Base-by-base conservation (phyloP, 2,113 vertebrate genomes). In the Seriola aureovittata region DNA sequence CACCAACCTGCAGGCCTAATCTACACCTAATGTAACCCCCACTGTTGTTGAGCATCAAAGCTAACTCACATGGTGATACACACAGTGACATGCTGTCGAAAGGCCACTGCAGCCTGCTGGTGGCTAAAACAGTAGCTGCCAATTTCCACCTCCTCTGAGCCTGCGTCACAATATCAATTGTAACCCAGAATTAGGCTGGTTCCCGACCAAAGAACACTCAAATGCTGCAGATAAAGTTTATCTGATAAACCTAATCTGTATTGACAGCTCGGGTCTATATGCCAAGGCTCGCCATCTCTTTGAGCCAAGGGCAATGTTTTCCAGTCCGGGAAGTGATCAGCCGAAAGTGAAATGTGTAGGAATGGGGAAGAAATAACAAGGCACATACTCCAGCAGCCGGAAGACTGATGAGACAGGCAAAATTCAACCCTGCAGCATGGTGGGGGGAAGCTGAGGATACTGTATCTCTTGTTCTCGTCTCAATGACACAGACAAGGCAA, bases 331-430 rank as follows among this genome's bases (percentile, higher is more conserved):
- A 63, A 78, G 63, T 91, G 90, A 91, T 92, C 85, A 79, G 78
- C 85, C 67, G 57, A 82, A 90, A 76, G 72, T 55, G 25, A 85
- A 92, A 90, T 75, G 75, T 90, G 87, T 82, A 81, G 73, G 58
- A 91, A 91, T 89, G 68, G 67, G 74, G 78, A 82, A 85, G 78
- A 91, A 86, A 89, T 87, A 92, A 89, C 88, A 90, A 91, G 90
- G 85, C 79, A 10, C 84, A 78, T 85, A 78, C 78, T 89, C 86
- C 52, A 78, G 87, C 83, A 78, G 85, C 83, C 34, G 16, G 82
- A 89, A 91, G 92, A 94, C 92, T 91, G 93, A 93, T 92, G 93
- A 93, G 92, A 92, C 87, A 88, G 82, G 91, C 88, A 93, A 92
- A 91, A 91, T 90, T 90, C 82, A 89, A 85, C 78, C 90, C 87